phyloP scores from a whole-genome alignment of 2,113 vertebrate genomes.

The Hystrix brachyura region DNA sequence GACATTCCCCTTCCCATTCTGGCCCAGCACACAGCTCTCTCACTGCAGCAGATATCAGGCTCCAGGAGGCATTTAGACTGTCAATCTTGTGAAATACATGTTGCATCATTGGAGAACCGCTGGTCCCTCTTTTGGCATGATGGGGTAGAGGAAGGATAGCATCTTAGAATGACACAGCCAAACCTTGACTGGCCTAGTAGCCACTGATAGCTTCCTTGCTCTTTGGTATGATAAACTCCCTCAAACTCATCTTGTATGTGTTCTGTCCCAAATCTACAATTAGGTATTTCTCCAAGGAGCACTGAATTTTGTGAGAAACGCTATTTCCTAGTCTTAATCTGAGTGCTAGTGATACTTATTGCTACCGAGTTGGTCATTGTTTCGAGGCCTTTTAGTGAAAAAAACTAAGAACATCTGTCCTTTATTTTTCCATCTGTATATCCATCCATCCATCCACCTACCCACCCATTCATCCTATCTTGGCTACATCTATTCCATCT shows the following conservation, averaged over 20 bases:
- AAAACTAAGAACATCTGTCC: not conserved
- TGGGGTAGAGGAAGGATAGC: not conserved
- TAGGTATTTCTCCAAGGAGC: slow-evolving; percentile 1
- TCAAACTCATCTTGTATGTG: not conserved
- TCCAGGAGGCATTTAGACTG: not conserved
- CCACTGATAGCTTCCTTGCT: not conserved
- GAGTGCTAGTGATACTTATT: not conserved
- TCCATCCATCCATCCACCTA: not conserved
- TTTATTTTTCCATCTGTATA: not conserved
- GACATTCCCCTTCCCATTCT: not conserved
- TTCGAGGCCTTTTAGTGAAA: not conserved
- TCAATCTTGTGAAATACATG: not conserved
- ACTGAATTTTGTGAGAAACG: not conserved
- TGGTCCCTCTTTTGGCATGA: not conserved
- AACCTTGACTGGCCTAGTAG: not conserved
- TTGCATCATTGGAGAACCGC: not conserved
- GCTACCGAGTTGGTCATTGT: not conserved
- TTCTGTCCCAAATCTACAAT: not conserved
- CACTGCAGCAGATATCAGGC: not conserved
- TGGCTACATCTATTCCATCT: not conserved
- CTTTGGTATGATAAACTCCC: not conserved
- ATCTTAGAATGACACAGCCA: not conserved
- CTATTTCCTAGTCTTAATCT: not conserved
- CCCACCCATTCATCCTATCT: too few relatives aligned
- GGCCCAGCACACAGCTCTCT: not conserved